Conservation (phyloP, 2,888 invertebrate species). For the Cataglyphis albicans region DNA sequence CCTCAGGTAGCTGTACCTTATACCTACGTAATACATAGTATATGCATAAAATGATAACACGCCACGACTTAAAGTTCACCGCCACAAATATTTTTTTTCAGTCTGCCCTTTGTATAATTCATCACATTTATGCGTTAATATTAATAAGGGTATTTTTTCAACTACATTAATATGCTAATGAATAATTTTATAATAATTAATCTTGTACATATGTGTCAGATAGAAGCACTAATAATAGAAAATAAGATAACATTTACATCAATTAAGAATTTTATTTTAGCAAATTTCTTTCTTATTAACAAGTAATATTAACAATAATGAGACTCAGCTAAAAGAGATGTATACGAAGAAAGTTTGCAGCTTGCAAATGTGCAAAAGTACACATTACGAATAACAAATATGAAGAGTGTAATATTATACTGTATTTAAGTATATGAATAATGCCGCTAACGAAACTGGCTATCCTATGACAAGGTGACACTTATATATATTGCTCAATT, state of each 20-base stretch:
- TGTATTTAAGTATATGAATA: background rate
- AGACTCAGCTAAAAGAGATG: background rate
- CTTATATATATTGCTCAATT: background rate
- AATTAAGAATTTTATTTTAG: slow-evolving; percentile 34
- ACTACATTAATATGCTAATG: background rate
- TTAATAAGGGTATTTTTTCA: background rate
- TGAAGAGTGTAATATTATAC: background rate
- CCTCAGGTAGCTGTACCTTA: slow-evolving; percentile 34
- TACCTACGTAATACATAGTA: slow-evolving; percentile 14
- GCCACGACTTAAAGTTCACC: slow-evolving; percentile 30
- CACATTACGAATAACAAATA: background rate
- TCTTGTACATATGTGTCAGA: background rate
- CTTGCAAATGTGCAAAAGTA: background rate
- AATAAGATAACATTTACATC: slow-evolving; percentile 16
- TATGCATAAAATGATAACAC: slow-evolving; percentile 31
- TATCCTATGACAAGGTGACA: slow-evolving; percentile 15
- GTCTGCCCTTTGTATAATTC: background rate
- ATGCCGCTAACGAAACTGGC: background rate
- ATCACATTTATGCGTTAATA: background rate
- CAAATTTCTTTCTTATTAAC: slow-evolving; percentile 20
- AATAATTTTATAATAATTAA: background rate
- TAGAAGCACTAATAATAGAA: background rate
- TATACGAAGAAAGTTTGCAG: background rate
- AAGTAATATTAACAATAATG: slow-evolving; percentile 17
- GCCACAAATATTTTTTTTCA: slow-evolving; percentile 5